Percentiles rank a stretch among this genome's conserved stretches.
These are phyloP conservation scores for Calameuta filiformis DNA, from an alignment of 2,888 invertebrate species.

Conservation along the genomic window DNA sequence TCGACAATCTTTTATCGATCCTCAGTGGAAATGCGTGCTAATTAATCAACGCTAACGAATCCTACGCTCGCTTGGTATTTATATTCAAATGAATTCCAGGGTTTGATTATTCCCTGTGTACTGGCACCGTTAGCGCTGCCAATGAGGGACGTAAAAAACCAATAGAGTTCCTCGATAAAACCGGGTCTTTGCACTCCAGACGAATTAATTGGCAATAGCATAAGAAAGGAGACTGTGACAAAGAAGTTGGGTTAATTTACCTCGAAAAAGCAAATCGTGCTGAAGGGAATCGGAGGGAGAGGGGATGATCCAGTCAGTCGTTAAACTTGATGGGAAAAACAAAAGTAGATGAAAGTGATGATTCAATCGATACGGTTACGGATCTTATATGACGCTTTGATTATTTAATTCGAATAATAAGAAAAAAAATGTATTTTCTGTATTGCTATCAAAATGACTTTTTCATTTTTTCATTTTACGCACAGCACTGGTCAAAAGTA, in stretches of 20 bases:
- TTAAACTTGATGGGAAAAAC: neutral
- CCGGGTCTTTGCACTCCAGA: neutral
- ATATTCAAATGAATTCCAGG: neutral
- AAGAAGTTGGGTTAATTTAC: neutral
- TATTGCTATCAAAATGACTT: neutral
- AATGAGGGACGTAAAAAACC: neutral
- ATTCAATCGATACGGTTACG: neutral
- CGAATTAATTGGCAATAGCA: neutral
- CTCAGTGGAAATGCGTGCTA: neutral
- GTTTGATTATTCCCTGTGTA: neutral
- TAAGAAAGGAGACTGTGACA: neutral
- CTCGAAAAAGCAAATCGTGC: neutral
- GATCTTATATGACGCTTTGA: neutral
- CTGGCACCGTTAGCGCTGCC: neutral
- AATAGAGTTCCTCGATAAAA: neutral
- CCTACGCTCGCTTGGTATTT: neutral
- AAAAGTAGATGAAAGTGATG: neutral
- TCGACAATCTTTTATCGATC: neutral
- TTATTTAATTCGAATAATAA: neutral
- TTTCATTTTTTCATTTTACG: neutral
- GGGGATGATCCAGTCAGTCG: neutral
- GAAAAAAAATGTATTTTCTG: neutral
- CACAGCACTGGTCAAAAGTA: neutral
- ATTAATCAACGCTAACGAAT: neutral
- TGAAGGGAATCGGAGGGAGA: neutral